These are phyloP conservation scores for Oophaga sylvatica DNA, from an alignment of 2,797 vertebrate species.

Conservation along the genomic window DNA sequence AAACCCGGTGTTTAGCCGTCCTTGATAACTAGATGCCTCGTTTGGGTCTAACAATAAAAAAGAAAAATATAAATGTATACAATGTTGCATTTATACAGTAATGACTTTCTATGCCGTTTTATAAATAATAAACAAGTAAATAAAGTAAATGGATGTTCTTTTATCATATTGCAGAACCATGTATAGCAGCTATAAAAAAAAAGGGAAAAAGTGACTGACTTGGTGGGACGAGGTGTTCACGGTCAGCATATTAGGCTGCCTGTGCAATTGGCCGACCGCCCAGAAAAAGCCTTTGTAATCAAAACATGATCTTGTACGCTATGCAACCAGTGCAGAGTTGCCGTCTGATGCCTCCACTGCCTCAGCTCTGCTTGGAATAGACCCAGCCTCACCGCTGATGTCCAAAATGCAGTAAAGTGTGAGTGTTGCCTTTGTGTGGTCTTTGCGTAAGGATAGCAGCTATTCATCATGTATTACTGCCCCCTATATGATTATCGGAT, in stretches of 20 bases:
- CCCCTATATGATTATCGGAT: background rate
- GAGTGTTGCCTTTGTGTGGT: constrained; percentile 79
- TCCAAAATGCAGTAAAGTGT: constrained; percentile 87
- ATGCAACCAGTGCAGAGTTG: constrained; percentile 81
- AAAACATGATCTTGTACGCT: constrained; percentile 94
- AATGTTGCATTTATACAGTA: too few species aligned
- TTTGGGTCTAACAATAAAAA: too few species aligned
- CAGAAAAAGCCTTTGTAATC: constrained; percentile 92
- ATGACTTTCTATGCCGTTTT: too few species aligned
- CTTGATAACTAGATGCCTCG: too few species aligned
- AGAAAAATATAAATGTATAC: too few species aligned
- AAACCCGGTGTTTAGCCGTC: too few species aligned
- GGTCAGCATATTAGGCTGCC: constrained; percentile 71
- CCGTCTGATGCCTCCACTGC: constrained; percentile 76
- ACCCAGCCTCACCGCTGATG: constrained; percentile 79
- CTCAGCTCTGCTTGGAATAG: constrained; percentile 85
- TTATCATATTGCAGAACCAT: background rate
- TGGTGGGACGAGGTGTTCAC: constrained; percentile 65
- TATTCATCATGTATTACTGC: background rate
- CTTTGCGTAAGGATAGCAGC: constrained; percentile 61
- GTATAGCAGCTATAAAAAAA: constrained; percentile 14
- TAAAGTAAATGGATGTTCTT: background rate
- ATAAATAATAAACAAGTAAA: background rate
- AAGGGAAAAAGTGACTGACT: background rate
- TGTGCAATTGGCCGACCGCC: constrained; percentile 88